Evolutionary conservation across 1,140 invertebrate genomes (phyloP).

Genomic region (Homalodisca vitripennis): DNA sequence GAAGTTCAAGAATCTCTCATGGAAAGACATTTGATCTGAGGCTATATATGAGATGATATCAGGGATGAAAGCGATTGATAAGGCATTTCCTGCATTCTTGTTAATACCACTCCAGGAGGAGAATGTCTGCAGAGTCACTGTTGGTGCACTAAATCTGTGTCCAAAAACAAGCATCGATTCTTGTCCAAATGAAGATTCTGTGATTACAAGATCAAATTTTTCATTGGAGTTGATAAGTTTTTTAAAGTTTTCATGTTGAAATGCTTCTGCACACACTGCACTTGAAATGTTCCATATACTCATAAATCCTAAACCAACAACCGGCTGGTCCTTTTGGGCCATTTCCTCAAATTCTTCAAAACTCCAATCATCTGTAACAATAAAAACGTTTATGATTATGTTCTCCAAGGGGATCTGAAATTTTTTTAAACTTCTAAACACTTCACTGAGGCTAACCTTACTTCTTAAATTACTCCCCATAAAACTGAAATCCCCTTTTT

Average conservation of each 20-base stretch:
- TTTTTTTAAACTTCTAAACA: too few species aligned
- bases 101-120: background rate
- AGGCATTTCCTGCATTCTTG: constrained; percentile 25
- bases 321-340: too few species aligned
- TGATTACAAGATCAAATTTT: constrained; percentile 45
- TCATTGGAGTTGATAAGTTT: constrained; percentile 24
- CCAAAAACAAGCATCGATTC: constrained; percentile 44
- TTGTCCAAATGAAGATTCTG: constrained; percentile 44
- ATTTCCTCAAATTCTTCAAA: too few species aligned
- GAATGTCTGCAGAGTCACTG: constrained; percentile 34
- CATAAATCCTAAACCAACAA: too few species aligned
- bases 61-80: constrained; percentile 52
- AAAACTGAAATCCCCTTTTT: too few species aligned
- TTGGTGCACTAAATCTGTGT: constrained; percentile 43
- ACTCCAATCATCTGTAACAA: too few species aligned
- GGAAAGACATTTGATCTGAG: constrained; percentile 54
- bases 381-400: too few species aligned
- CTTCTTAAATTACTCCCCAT: too few species aligned
- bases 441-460: too few species aligned
- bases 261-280: constrained; percentile 17
- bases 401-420: too few species aligned
- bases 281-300: background rate
- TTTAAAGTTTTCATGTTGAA: constrained; percentile 21
- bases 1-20: constrained; percentile 54
- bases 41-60: constrained; percentile 49